Base-by-base conservation (phyloP, 2,797 vertebrate species). In the Myiothlypis coronata region DNA sequence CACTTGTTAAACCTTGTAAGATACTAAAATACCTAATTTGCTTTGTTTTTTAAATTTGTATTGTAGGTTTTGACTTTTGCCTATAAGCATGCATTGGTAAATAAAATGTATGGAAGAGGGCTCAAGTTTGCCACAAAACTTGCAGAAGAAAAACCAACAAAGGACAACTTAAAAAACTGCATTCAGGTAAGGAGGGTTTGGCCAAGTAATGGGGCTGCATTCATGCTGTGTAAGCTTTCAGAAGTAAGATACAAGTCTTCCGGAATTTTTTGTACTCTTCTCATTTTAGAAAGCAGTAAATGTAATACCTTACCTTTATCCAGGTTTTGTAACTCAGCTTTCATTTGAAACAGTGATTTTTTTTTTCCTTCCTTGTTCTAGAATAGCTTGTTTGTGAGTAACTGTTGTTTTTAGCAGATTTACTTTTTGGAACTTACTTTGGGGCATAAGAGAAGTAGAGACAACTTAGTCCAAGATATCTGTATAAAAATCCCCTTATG, bases 111-210 rank as follows among this genome's bases (percentile, higher is more conserved):
- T 23, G 99, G 99, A 61, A 98, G 99, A 96, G 98, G 99, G 70
- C 98, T 99, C 94, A 99, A 99, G 93, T 99, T 98, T 68, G 98
- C 99, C 89, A 99, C 98, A 74, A 99, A 99, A 97, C 98, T 99
- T 85, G 98, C 99, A 26, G 99, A 99, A 97, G 99, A 99, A 98
- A 99, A 99, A 93, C 98, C 99, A 96, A 99, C 98, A 61, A 99
- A 99, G 96, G 99, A 99, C 93, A 99, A 99, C 98, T 98, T 99
- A 98, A 99, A 98, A 97, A 99, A 99, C 95, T 99, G 99, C 97
- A 98, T 99, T 96, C 99, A 99, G 98, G 99, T 99, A 96, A 96
- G 96, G 85, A 30, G 7, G 52, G 9, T 41, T 83, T 24, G 28
- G 43, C 83, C 16, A 81, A 74, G 44, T 34, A 30, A n/a, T 7